phyloP scores from a whole-genome alignment of 2,113 vertebrate species.

The Octodon degus region DNA sequence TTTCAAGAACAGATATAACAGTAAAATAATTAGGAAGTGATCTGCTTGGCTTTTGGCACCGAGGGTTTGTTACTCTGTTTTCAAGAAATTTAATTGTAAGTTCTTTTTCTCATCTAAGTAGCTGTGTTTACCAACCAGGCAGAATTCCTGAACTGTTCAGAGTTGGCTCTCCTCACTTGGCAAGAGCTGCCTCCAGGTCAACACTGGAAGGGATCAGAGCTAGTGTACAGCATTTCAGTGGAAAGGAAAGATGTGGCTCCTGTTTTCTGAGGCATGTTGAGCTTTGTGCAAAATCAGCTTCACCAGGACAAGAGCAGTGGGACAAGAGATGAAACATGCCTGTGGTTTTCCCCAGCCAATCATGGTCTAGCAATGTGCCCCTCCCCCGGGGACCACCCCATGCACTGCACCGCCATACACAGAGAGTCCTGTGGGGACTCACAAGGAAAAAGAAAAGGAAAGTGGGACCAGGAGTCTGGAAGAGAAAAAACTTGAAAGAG shows the following conservation, averaged over 20 bases:
- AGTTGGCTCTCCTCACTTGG: neutral
- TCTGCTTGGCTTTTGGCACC: neutral
- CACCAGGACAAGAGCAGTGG: neutral
- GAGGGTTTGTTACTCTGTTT: neutral
- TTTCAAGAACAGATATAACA: neutral
- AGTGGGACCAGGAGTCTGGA: neutral
- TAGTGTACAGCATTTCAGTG: neutral
- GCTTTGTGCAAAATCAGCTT: neutral
- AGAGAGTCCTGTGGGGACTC: neutral
- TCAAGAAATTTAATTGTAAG: neutral
- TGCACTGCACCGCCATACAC: neutral
- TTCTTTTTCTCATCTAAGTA: neutral
- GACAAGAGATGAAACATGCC: neutral
- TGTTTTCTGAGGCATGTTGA: neutral
- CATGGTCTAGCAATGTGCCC: neutral
- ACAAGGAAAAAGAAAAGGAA: neutral
- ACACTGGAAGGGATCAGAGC: neutral
- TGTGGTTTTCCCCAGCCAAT: neutral
- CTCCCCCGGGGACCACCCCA: neutral
- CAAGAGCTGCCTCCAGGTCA: neutral
- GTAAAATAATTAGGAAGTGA: neutral
- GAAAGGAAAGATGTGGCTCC: neutral
- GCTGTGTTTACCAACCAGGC: neutral
- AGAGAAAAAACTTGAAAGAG: neutral
- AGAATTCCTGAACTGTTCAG: neutral